Conservation (phyloP, 2,888 invertebrate genomes). For the Yponomeuta plumbellus region DNA sequence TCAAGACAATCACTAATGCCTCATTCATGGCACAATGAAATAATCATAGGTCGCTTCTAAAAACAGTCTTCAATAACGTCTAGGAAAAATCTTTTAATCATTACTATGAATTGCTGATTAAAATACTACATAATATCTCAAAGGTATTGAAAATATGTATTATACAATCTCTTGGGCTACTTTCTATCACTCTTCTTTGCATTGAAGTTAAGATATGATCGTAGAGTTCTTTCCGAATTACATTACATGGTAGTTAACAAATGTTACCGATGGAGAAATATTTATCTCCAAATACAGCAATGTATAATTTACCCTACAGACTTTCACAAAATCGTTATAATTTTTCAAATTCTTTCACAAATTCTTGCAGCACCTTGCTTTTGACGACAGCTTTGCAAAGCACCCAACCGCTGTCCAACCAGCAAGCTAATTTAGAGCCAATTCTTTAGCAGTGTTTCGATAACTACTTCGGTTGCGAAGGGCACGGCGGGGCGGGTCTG, state of each 20-base stretch:
- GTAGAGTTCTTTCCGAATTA: not conserved
- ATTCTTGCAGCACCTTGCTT: too few relatives aligned
- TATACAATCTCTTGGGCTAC: not conserved
- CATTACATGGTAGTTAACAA: not conserved
- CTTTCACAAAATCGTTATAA: too few relatives aligned
- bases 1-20: not conserved
- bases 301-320: too few relatives aligned
- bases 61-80: not conserved
- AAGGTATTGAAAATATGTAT: slow-evolving; percentile 4
- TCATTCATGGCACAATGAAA: not conserved
- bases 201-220: not conserved
- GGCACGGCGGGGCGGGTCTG: slow-evolving; percentile 78
- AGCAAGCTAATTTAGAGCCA: too few relatives aligned
- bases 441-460: too few relatives aligned
- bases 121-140: not conserved
- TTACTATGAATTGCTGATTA: not conserved
- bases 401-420: too few relatives aligned
- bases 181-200: not conserved
- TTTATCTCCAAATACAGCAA: too few relatives aligned
- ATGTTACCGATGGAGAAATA: too few relatives aligned
- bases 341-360: too few relatives aligned
- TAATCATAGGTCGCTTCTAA: not conserved
- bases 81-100: not conserved
- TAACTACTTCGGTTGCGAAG: slow-evolving; percentile 46
- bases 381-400: too few relatives aligned